Conservation (phyloP, 1,140 invertebrate species). For the Trichonephila clavata region DNA sequence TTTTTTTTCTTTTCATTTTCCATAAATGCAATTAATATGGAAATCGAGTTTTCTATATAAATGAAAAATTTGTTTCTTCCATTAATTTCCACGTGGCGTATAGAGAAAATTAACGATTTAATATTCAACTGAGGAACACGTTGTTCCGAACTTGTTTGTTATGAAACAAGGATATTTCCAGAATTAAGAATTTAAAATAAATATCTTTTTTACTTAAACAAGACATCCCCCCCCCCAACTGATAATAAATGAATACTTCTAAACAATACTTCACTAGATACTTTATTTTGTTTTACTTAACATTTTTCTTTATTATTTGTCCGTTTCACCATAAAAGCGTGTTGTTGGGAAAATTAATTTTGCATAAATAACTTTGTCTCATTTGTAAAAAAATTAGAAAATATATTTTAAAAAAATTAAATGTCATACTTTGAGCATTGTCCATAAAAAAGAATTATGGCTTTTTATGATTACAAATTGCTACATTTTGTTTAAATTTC, state of each 20-base stretch:
- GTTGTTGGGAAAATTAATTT: background rate
- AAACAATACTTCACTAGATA: background rate
- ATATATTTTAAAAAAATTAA: background rate
- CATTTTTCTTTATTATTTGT: too few relatives aligned
- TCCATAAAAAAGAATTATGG: background rate
- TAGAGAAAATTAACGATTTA: conserved; percentile 37
- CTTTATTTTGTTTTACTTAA: background rate
- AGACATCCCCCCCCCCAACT: background rate
- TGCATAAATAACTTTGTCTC: background rate
- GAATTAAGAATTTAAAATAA: conserved; percentile 23
- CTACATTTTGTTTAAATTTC: background rate
- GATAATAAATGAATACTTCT: background rate
- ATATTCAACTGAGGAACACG: background rate
- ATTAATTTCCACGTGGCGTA: background rate
- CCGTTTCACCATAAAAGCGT: background rate
- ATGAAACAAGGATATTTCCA: background rate
- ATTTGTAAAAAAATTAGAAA: background rate
- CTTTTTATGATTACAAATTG: background rate
- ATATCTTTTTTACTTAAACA: background rate
- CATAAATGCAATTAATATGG: conserved; percentile 30
- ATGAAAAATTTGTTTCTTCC: conserved; percentile 35
- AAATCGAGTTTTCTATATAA: conserved; percentile 42
- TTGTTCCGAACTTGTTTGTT: background rate
- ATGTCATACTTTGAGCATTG: background rate
- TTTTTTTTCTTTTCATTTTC: conserved; percentile 11